Base-by-base conservation (phyloP, 1,140 invertebrate species). In the Holcopasites calliopsidis region DNA sequence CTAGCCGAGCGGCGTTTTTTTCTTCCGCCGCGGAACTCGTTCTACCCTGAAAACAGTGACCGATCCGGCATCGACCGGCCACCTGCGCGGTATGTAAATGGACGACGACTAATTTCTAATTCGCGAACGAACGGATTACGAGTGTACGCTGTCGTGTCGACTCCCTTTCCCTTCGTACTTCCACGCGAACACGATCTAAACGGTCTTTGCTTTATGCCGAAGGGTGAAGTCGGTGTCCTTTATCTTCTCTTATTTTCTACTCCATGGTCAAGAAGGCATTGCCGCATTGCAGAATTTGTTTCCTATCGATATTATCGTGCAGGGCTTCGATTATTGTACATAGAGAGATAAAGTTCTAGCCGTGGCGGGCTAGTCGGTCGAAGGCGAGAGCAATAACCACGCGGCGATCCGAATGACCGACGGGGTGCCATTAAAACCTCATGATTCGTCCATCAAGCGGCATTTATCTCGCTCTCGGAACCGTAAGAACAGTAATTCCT, bases 81-180 rank as follows among this genome's bases (percentile, higher is more conserved):
- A 83, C 80, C 81, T 83, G 81, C 73, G 71, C 80, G 33, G 28
- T 79, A 83, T 83, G 80, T 42, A 79, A 83, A 83, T 83, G 65
- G 49, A 21, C 62, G 72, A 77, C 79, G 69, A 52, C 71, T 83
- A 82, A 83, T 83, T 83, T 83, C 76, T 83, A 79, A 83, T 83
- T 83, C 81, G 82, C 71, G 74, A 76, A 54, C 70, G 76, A 79
- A 79, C 38, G 70, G 54, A 77, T 35, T 44, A 49, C 74, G 54
- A 57, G 10, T n/a, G 6, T 47, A 18, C 16, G n/a, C n/a, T n/a
- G 23, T 26, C 44, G 33, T 60, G 8, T 16, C 40, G 31, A 13
- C 33, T 26, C 31, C 10, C 4, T 44, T 23, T 10, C 16, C 11
- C 26, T 11, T 31, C 10, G 13, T 35, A 3, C 6, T 10, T 18